Conservation (phyloP, 2,888 invertebrate genomes). For the Heteromyza rotundicornis region DNA sequence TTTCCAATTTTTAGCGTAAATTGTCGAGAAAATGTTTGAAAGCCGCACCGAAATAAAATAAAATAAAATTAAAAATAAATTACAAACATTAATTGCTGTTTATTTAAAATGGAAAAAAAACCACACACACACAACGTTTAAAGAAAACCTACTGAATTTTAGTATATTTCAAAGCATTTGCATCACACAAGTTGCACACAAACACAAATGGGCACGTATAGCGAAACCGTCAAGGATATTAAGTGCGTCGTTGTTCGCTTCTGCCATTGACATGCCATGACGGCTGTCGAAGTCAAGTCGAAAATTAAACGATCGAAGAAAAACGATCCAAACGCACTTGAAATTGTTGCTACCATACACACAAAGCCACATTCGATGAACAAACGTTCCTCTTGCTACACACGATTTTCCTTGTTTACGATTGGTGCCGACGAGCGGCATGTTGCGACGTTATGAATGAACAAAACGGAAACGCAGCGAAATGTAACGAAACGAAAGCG, state of each 20-base stretch:
- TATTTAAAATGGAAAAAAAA: not conserved
- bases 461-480: too few relatives aligned
- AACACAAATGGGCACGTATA: conserved; percentile 3
- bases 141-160: too few relatives aligned
- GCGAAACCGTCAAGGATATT: conserved; percentile 44
- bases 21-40: not conserved
- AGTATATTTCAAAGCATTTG: not conserved
- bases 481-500: not conserved
- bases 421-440: not conserved
- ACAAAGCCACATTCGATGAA: conserved; percentile 16
- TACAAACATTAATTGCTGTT: conserved; percentile 11
- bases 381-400: not conserved
- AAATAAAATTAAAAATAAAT: conserved; percentile 27
- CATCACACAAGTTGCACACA: conserved; percentile 7
- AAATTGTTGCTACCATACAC: conserved; percentile 6
- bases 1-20: too few relatives aligned
- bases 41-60: not conserved
- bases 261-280: conserved; percentile 6
- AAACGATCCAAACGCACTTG: not conserved
- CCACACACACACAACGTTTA: not conserved
- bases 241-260: conserved; percentile 37
- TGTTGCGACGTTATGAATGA: not conserved
- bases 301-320: not conserved
- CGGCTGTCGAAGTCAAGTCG: not conserved
- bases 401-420: not conserved